These are phyloP conservation scores for Ypsolopha scabrella DNA, from an alignment of 2,888 invertebrate genomes.

Conservation along the genomic window DNA sequence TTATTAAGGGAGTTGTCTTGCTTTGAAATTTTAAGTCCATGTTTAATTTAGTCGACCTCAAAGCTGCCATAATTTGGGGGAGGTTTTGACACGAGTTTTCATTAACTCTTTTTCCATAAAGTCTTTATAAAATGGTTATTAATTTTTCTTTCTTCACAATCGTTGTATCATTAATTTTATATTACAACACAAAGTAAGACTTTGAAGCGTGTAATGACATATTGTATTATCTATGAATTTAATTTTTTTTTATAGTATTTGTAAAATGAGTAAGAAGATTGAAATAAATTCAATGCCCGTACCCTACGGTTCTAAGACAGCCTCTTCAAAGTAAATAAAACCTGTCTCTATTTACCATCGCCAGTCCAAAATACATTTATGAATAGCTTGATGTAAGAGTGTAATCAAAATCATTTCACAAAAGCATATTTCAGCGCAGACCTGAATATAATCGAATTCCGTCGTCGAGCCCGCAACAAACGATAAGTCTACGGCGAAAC, in stretches of 20 bases:
- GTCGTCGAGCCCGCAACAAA: slow-evolving; percentile 5
- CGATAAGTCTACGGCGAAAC: slow-evolving; percentile 18
- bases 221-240: no score
- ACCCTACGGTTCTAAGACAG: no score
- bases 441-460: neutral
- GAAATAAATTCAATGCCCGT: no score
- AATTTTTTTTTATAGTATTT: no score
- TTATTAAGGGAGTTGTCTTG: slow-evolving; percentile 43
- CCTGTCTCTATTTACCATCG: no score
- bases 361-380: no score
- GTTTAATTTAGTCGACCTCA: slow-evolving; percentile 41
- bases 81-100: slow-evolving; percentile 34
- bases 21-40: slow-evolving; percentile 48
- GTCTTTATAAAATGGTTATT: neutral
- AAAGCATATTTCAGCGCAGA: slow-evolving; percentile 1
- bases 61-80: slow-evolving; percentile 44
- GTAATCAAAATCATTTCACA: no score
- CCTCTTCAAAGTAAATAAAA: no score
- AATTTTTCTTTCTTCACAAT: neutral
- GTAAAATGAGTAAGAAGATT: no score
- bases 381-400: no score
- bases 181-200: neutral
- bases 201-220: no score
- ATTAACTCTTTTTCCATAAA: slow-evolving; percentile 15
- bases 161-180: neutral